Conservation (phyloP, 2,113 vertebrate genomes). For the Desmodus rotundus region DNA sequence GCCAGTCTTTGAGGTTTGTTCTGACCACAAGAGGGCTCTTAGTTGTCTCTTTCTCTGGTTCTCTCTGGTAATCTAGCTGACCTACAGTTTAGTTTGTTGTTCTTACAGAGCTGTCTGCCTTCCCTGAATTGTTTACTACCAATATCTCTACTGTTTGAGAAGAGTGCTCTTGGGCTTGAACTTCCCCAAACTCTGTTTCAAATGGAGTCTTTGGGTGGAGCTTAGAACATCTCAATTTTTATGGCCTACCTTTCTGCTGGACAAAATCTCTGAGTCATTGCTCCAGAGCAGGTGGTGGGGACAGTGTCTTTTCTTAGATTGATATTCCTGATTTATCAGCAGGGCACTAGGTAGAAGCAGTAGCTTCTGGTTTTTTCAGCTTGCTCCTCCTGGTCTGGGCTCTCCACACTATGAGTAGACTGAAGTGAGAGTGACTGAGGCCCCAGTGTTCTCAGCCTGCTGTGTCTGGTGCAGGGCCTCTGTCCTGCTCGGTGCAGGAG, state of each 20-base stretch:
- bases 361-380: background rate
- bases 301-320: background rate
- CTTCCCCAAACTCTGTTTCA: background rate
- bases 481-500: background rate
- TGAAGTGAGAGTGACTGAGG: background rate
- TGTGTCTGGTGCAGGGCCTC: background rate
- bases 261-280: background rate
- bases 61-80: background rate
- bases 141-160: background rate
- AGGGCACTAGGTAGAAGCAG: background rate
- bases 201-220: background rate
- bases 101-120: background rate
- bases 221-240: background rate
- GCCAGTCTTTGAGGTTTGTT: background rate
- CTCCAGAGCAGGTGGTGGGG: background rate
- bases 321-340: background rate
- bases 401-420: background rate
- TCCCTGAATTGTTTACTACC: background rate
- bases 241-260: background rate
- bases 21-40: background rate
- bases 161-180: background rate
- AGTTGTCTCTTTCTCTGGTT: background rate
- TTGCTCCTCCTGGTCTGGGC: background rate
- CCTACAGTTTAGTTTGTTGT: background rate
- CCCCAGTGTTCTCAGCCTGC: background rate